A percentile compares a stretch with the other conserved stretches of the same genome.
These are phyloP conservation scores for Chymomyza fuscimana DNA, from an alignment of 2,888 invertebrate species.

Conservation along the genomic window DNA sequence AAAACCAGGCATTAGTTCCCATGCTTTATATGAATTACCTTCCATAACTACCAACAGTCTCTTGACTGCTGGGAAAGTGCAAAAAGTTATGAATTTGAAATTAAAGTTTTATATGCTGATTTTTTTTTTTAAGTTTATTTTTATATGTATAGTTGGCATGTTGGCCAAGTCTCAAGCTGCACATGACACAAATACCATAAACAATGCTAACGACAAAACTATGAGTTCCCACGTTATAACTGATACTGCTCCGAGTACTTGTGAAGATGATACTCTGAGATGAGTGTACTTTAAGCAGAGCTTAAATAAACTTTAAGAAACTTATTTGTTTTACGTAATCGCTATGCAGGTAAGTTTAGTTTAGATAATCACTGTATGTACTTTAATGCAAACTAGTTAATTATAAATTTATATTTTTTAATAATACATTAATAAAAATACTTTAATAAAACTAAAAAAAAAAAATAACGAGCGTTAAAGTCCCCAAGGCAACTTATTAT, in stretches of 20 bases:
- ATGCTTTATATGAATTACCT: not conserved
- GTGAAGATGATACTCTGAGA: not conserved
- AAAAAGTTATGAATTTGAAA: constrained; percentile 68
- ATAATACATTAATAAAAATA: too few species aligned
- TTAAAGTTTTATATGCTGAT: constrained; percentile 57
- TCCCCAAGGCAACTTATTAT: too few species aligned
- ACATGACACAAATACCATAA: constrained; percentile 26
- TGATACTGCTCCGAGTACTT: constrained; percentile 27
- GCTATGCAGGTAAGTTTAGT: too few species aligned
- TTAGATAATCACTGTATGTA: too few species aligned
- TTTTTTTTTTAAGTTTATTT: not conserved
- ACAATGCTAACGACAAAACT: constrained; percentile 62
- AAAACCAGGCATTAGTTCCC: not conserved
- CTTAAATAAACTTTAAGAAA: not conserved
- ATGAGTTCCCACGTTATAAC: constrained; percentile 46
- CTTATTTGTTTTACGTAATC: too few species aligned
- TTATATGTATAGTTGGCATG: not conserved
- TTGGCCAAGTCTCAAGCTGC: not conserved
- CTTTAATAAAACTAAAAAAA: too few species aligned
- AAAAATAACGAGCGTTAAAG: too few species aligned
- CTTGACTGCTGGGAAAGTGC: not conserved
- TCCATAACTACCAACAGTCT: not conserved
- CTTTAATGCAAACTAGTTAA: too few species aligned
- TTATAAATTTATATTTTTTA: too few species aligned
- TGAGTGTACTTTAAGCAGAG: not conserved